Conservation (phyloP, 1,140 invertebrate genomes). For the Pectinophora gossypiella region DNA sequence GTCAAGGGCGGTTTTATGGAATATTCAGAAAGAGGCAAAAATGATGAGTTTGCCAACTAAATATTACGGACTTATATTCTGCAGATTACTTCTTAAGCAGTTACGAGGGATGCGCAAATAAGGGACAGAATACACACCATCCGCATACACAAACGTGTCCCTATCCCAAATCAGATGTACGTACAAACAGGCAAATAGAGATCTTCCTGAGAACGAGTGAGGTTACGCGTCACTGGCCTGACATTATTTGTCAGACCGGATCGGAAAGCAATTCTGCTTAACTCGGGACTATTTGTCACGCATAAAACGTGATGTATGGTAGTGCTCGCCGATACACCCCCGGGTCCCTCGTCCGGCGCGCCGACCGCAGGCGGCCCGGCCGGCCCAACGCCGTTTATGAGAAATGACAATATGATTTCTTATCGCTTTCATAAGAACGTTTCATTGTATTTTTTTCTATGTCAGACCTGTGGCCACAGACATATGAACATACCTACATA, state of each 20-base stretch:
- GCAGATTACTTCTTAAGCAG: constrained; percentile 24
- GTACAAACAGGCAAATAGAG: constrained; percentile 44
- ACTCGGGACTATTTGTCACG: constrained; percentile 70
- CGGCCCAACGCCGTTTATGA: background rate
- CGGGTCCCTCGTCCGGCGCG: no score
- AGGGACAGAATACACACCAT: constrained; percentile 26
- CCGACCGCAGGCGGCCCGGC: constrained; percentile 1
- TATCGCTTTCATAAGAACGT: background rate
- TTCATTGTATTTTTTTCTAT: no score
- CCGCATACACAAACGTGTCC: constrained; percentile 33
- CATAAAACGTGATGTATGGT: constrained; percentile 66
- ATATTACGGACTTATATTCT: background rate
- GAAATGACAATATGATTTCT: background rate
- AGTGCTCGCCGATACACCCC: constrained; percentile 39
- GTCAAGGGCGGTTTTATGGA: no score
- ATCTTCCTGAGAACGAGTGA: constrained; percentile 49
- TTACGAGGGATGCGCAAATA: constrained; percentile 29
- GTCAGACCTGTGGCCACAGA: no score
- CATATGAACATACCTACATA: no score
- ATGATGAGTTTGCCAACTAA: no score
- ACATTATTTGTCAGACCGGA: constrained; percentile 68
- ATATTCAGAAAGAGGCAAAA: no score
- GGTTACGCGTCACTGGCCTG: constrained; percentile 58
- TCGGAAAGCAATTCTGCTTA: constrained; percentile 69
- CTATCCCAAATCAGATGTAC: no score